Conservation (phyloP, 2,797 vertebrate species). For the Lithobates pipiens region DNA sequence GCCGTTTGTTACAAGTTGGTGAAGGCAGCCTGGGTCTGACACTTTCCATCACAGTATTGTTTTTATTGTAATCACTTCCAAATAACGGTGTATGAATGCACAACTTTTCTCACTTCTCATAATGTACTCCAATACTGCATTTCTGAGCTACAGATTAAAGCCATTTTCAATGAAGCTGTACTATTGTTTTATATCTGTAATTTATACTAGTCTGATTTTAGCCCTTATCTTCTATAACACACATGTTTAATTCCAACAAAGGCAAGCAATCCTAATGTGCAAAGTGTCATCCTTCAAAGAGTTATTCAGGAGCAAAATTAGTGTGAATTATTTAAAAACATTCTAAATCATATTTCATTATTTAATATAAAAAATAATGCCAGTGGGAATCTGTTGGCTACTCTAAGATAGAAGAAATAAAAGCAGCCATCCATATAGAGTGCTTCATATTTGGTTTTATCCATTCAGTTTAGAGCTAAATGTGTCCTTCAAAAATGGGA, state of each 20-base stretch:
- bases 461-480: neutral
- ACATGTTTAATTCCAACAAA: constrained; percentile 29
- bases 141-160: neutral
- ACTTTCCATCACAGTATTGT: no score
- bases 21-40: no score
- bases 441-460: constrained; percentile 7
- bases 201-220: neutral
- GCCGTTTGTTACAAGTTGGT: no score
- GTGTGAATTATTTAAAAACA: constrained; percentile 24
- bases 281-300: constrained; percentile 26
- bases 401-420: constrained; percentile 3
- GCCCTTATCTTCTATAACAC: constrained; percentile 43
- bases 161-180: neutral
- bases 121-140: neutral
- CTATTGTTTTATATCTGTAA: neutral
- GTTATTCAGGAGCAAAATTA: constrained; percentile 26
- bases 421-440: constrained; percentile 7
- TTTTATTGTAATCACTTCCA: neutral
- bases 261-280: neutral
- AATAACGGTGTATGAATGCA: neutral
- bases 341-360: constrained; percentile 12
- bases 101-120: neutral
- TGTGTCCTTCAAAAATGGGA: neutral
- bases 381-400: neutral
- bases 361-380: constrained; percentile 20